Base-by-base conservation (phyloP, 2,888 invertebrate genomes). In the Atrina japonica region DNA sequence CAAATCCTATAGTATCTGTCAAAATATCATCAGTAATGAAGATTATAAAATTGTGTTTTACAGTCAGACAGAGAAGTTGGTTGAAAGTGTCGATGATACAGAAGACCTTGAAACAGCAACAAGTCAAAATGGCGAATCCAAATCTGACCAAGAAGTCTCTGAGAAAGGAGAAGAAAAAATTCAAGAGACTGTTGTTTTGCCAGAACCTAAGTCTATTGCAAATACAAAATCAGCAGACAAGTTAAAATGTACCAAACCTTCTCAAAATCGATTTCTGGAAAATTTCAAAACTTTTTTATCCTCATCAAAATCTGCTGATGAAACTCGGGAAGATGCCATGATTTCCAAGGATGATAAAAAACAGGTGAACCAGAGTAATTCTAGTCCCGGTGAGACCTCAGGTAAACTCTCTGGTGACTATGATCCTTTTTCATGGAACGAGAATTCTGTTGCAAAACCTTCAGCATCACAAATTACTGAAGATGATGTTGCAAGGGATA, bases 281-380 rank as follows among this genome's bases (percentile, higher is more conserved):
- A 66, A 47, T 6, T 66, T 66, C 40, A 66, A 58, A 49, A 49
- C 58, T n/a, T 66, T 58, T 18, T 47, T 66, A 25, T 50, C 58
- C 2, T 58, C 66, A 14, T 27, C 45, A 3, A 41, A 43, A 59
- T 43, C 25, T 43, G 45, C 47, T 18, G 60, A 60, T 23, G n/a
- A 47, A 30, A 60, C 23, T n/a, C n/a, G n/a, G n/a, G n/a, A n/a
- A n/a, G n/a, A n/a, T n/a, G n/a, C n/a, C n/a, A 21, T 25, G 6
- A 25, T 21, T 52, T 23, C 52, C 21, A 23, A 18, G 18, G 16
- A 25, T 52, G 16, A 7, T 52, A 16, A 16, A n/a, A 47, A 18
- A 35, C 35, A 35, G 16, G n/a, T 16, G 16, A 47, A 47, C 7
- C 14, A 7, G 16, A 25, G 11, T 23, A 52, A 25, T 18, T 7